Conservation (phyloP, 64 coral and sea anemone species). For the Montipora cactus region DNA sequence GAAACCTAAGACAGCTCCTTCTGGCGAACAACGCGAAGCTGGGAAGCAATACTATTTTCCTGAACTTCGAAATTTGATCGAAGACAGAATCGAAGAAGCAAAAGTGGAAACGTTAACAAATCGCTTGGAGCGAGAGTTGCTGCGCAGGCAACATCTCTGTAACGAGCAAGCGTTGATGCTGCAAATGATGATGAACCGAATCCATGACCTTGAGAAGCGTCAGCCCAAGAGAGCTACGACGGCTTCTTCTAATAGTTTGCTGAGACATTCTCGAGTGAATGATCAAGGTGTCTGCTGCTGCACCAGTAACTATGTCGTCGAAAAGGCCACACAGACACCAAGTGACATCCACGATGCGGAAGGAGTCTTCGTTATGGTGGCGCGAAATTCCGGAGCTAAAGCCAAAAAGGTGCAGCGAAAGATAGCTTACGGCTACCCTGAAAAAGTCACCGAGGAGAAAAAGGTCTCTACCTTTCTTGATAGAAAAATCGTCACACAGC, state of each 20-base stretch:
- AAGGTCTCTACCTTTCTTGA: not conserved
- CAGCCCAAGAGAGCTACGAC: not conserved
- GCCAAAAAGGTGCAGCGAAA: constrained; percentile 55
- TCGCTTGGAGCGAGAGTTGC: constrained; percentile 30
- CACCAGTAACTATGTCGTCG: constrained; percentile 65
- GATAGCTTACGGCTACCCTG: constrained; percentile 51
- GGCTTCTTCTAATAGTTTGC: not conserved
- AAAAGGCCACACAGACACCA: constrained; percentile 77
- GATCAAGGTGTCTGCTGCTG: not conserved
- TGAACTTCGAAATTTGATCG: constrained; percentile 44
- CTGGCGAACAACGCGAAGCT: not conserved
- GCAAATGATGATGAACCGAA: constrained; percentile 31
- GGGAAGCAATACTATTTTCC: constrained; percentile 28
- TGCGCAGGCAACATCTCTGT: constrained; percentile 14
- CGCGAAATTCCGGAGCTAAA: constrained; percentile 38
- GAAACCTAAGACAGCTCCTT: constrained; percentile 16
- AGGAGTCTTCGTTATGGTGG: constrained; percentile 66
- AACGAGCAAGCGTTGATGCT: constrained; percentile 55
- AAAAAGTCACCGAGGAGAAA: constrained; percentile 48
- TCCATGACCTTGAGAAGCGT: constrained; percentile 33
- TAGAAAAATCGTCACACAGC: constrained; percentile 17
- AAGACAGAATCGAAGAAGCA: constrained; percentile 44
- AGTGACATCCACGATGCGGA: constrained; percentile 51
- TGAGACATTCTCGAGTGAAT: not conserved
- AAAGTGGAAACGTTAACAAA: constrained; percentile 47